A percentile compares a stretch with the other conserved stretches of the same genome.
These are phyloP conservation scores for Oryzias dopingdopingensis DNA, from an alignment of 2,797 vertebrate genomes.

Conservation along the genomic window DNA sequence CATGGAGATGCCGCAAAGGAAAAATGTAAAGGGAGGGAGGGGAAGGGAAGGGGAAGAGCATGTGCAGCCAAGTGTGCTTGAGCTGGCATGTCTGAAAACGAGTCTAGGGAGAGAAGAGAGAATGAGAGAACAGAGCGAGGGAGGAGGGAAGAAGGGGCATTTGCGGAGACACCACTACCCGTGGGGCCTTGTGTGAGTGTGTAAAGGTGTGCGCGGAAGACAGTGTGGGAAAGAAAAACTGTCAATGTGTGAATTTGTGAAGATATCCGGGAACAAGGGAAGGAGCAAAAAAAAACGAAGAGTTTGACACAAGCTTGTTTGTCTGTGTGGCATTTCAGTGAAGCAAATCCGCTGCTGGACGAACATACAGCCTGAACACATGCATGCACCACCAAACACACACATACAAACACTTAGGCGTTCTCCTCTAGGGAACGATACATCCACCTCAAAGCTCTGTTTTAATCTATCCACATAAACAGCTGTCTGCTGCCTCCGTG, in stretches of 20 bases:
- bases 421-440: slow-evolving; percentile 27
- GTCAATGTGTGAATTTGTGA: slow-evolving; percentile 69
- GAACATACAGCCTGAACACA: neutral
- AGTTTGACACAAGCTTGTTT: slow-evolving; percentile 48
- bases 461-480: slow-evolving; percentile 67
- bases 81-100: slow-evolving; percentile 77
- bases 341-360: slow-evolving; percentile 44
- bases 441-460: slow-evolving; percentile 53
- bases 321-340: slow-evolving; percentile 50
- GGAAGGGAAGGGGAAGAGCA: slow-evolving; percentile 48
- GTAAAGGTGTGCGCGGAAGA: slow-evolving; percentile 64
- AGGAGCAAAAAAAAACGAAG: slow-evolving; percentile 8
- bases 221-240: slow-evolving; percentile 60
- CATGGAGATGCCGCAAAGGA: slow-evolving; percentile 81
- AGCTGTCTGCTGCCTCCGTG: slow-evolving; percentile 60
- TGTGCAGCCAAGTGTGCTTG: slow-evolving; percentile 81
- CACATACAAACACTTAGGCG: slow-evolving; percentile 2
- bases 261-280: slow-evolving; percentile 48
- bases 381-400: slow-evolving; percentile 2
- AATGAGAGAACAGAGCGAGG: slow-evolving; percentile 30
- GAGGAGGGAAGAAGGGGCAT: slow-evolving; percentile 41
- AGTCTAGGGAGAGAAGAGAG: slow-evolving; percentile 58
- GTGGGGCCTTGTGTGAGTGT: slow-evolving; percentile 62
- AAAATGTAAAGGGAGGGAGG: slow-evolving; percentile 71
- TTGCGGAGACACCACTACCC: slow-evolving; percentile 70